These are phyloP conservation scores for Heliconius cydno DNA, from an alignment of 2,888 invertebrate species.

Conservation along the genomic window DNA sequence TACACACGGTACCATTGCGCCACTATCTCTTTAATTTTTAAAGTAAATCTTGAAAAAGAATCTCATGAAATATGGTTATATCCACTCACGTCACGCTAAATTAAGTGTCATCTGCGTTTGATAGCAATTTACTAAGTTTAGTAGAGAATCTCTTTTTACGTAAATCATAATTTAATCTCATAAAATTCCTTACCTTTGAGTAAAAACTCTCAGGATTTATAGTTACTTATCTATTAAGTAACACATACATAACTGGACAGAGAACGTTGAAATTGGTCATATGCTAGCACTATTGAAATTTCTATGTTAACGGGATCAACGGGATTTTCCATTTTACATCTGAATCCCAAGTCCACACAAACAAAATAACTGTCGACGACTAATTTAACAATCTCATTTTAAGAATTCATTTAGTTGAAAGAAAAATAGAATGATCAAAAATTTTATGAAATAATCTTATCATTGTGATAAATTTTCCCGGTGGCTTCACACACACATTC, in stretches of 20 bases:
- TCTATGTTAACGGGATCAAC: too few species aligned
- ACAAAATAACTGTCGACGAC: neutral
- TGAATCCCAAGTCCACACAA: neutral
- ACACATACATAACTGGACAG: neutral
- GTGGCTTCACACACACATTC: too few species aligned
- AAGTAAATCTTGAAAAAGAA: neutral
- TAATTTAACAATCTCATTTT: neutral
- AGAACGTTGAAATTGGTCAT: too few species aligned
- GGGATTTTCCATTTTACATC: too few species aligned
- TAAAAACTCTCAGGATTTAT: neutral
- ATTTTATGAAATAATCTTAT: too few species aligned
- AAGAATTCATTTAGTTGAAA: too few species aligned
- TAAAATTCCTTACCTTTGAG: neutral
- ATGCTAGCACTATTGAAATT: too few species aligned
- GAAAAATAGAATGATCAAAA: too few species aligned
- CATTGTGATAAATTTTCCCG: too few species aligned
- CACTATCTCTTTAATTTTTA: neutral
- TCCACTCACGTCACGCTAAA: neutral
- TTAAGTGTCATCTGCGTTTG: constrained; percentile 10
- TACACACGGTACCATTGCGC: too few species aligned
- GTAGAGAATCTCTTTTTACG: neutral
- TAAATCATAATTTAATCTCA: neutral
- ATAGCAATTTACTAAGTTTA: neutral
- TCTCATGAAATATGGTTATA: neutral
- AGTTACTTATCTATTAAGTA: neutral